Base-by-base conservation (phyloP, 2,888 invertebrate genomes). In the Melolontha melolontha region DNA sequence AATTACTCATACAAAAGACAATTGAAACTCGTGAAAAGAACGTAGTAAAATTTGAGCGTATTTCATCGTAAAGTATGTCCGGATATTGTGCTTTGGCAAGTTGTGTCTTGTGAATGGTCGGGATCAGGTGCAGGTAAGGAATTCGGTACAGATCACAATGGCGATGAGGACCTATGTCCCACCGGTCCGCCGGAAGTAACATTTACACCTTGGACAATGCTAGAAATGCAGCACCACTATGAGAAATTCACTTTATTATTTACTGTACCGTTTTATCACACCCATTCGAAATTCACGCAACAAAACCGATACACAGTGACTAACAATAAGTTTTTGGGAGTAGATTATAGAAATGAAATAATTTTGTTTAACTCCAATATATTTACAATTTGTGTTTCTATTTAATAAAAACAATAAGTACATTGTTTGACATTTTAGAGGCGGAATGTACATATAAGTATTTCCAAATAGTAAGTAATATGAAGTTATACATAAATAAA, bases 211-310 rank as follows among this genome's bases (percentile, higher is more conserved):
- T 41, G 66, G 59, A 66, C 66, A 66, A 66, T 59, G 59, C 66
- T 50, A 66, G 66, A 66, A 66, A 66, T 66, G 66, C 66, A 47
- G 59, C 66, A 66, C 66, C 41, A 50, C 49, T 50, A 66, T 66
- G 66, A 55, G 66, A 66, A 66, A 59, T 59, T 59, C 49, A 66
- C 66, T n/a, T n/a, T n/a, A 66, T 66, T 62, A 62, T 62, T 62
- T 62, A 62, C 49, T 47, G 17, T 47, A 29, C 17, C 59, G 34
- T 62, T 62, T 49, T 49, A 62, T 62, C 59, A 39, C 59, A 49
- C 49, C 59, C 39, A 17, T 62, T 34, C 34, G 59, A 62, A 62
- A 47, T 62, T 62, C 39, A 62, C 59, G 59, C 47, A 62, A 62
- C 59, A 62, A 47, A 34, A 39, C 10, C 59, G 47, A 47, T 34